phyloP scores from a whole-genome alignment of 2,888 invertebrate genomes.

The Sepioteuthis lessoniana region DNA sequence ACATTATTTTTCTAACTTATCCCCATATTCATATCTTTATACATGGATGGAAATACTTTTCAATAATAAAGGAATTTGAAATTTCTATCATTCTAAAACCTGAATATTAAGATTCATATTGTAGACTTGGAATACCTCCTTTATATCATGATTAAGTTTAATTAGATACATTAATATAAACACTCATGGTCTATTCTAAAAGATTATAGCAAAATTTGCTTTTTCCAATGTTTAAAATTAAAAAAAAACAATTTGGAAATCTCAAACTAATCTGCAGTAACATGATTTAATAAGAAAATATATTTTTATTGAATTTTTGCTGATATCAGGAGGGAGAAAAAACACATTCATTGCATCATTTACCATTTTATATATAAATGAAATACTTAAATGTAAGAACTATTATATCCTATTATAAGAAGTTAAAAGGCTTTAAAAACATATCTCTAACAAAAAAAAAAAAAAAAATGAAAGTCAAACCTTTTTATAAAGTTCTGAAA shows the following conservation, averaged over 20 bases:
- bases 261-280: neutral
- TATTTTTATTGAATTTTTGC: too few species aligned
- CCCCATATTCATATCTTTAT: neutral
- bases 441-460: neutral
- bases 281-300: too few species aligned
- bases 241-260: neutral
- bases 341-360: neutral
- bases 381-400: neutral
- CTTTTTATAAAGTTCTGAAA: too few species aligned
- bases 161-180: neutral
- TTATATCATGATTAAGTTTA: neutral
- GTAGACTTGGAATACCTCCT: neutral
- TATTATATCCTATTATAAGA: neutral
- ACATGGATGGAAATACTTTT: neutral
- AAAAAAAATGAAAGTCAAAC: neutral
- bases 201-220: too few species aligned
- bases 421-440: neutral
- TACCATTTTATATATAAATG: neutral
- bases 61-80: neutral
- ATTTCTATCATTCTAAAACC: neutral
- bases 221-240: neutral
- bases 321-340: too few species aligned
- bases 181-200: neutral
- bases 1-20: slow-evolving; percentile 4
- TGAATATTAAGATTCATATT: neutral